Base-by-base conservation (phyloP, 2,888 invertebrate genomes). In the Blomia tropicalis region DNA sequence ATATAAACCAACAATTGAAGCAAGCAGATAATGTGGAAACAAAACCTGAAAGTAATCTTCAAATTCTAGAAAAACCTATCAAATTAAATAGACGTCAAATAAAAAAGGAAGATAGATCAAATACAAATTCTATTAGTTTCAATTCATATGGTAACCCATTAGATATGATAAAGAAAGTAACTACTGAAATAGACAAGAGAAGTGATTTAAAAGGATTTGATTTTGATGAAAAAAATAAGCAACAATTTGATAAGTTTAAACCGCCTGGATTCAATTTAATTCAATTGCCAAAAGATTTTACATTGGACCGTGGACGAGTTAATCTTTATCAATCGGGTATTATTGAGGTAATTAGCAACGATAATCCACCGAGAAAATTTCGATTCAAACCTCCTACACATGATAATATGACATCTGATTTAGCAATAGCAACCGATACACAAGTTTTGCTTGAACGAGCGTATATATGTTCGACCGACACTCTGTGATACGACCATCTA, bases 281-380 rank as follows among this genome's bases (percentile, higher is more conserved):
- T 14, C 56, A 56, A 56, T 25, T 56, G 23, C 56, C 56, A 19
- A 29, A 3, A 27, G 36, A 56, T 36, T 56, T 56, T 11, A 56
- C 17, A 29, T 14, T 56, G 25, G 56, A 56, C 2, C 29, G 23
- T 30, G 56, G 56, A n/a, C 29, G 29, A 11, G 29, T 56, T 14
- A 56, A 56, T 7, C n/a, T 31, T 36, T 56, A 56, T 56, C 56
- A 25, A 19, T 56, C 56, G 4, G 56, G 56, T 29, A 56, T 56
- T 2, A 31, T 56, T 23, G 56, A 56, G 23, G 29, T 56, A 2
- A 7, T 56, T 2, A 56, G 56, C 19, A 14, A 23, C 23, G 56
- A 56, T 56, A 23, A 56, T 27, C 4, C 56, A 4, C 56, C 56
- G 2, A n/a, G 11, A 27, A 56, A 19, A 56, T 30, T 32, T 19